Evolutionary conservation across 2,888 invertebrate species (phyloP).

Genomic region (Dicyrtomina minuta): DNA sequence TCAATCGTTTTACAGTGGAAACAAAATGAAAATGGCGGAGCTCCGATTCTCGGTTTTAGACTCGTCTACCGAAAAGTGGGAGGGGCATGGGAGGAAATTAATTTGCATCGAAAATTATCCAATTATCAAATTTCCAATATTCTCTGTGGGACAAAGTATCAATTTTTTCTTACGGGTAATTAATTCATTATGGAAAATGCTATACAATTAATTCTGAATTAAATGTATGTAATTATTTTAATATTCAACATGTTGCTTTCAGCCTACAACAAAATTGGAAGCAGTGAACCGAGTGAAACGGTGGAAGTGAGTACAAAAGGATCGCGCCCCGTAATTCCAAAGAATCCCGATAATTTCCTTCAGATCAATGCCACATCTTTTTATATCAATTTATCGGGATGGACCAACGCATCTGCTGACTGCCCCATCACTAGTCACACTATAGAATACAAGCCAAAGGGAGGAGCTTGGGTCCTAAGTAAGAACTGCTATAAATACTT

Average conservation of each 20-base stretch:
- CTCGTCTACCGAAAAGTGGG: slow-evolving; percentile 61
- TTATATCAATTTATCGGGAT: slow-evolving; percentile 59
- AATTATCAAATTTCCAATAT: slow-evolving; percentile 60
- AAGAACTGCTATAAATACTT: no score
- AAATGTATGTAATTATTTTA: no score
- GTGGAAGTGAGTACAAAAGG: slow-evolving; percentile 66
- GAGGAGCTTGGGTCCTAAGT: slow-evolving; percentile 70
- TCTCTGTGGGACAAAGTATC: slow-evolving; percentile 57
- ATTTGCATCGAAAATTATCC: slow-evolving; percentile 59
- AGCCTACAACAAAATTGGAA: slow-evolving; percentile 57
- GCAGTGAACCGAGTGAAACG: slow-evolving; percentile 58
- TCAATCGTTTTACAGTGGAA: slow-evolving; percentile 63
- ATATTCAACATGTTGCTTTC: neutral
- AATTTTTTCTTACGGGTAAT: slow-evolving; percentile 11
- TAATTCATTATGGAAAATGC: neutral
- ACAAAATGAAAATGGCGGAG: slow-evolving; percentile 62
- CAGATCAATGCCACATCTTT: slow-evolving; percentile 72
- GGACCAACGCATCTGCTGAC: slow-evolving; percentile 63
- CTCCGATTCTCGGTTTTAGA: slow-evolving; percentile 61
- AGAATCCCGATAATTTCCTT: slow-evolving; percentile 65
- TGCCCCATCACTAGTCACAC: slow-evolving; percentile 65
- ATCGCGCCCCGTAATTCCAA: slow-evolving; percentile 63
- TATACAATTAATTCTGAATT: no score
- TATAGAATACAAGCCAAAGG: slow-evolving; percentile 67
- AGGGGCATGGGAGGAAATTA: slow-evolving; percentile 63